Percentiles rank a stretch among this genome's conserved stretches.
phyloP scores from a whole-genome alignment of 2,797 vertebrate genomes.

The Garrulus glandarius region DNA sequence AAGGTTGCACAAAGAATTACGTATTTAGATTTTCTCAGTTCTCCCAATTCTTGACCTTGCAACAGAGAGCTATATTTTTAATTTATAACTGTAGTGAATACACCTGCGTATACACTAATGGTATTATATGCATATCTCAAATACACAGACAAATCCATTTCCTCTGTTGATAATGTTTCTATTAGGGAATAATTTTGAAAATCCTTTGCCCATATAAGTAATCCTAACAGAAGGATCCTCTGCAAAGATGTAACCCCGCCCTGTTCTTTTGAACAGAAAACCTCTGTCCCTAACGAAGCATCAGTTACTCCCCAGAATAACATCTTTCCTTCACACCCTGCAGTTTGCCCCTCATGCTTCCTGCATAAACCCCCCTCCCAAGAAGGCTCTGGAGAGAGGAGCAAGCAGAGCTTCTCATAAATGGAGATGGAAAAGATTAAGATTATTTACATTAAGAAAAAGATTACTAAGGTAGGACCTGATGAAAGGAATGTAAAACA shows the following conservation, averaged over 20 bases:
- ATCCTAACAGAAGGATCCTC: background rate
- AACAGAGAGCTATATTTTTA: background rate
- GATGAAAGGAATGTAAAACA: background rate
- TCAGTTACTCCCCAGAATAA: background rate
- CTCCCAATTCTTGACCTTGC: background rate
- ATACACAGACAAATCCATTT: background rate
- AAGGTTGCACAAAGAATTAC: background rate
- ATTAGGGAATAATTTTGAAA: background rate
- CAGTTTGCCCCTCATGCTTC: background rate
- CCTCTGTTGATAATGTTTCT: background rate
- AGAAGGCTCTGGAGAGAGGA: background rate
- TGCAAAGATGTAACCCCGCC: background rate
- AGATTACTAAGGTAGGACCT: background rate
- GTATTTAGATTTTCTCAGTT: constrained; percentile 22
- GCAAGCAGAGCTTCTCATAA: background rate
- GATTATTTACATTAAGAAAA: background rate
- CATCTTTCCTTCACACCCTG: background rate
- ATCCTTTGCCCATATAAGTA: background rate
- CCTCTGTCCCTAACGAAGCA: background rate
- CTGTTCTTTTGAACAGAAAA: background rate
- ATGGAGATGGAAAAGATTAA: background rate
- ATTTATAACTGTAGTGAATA: background rate
- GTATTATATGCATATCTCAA: background rate
- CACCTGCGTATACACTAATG: background rate
- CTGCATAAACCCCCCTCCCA: background rate